A percentile compares a stretch with the other conserved stretches of the same genome.
These are phyloP conservation scores for Lithophane leautieri DNA, from an alignment of 2,888 invertebrate species.

Conservation along the genomic window DNA sequence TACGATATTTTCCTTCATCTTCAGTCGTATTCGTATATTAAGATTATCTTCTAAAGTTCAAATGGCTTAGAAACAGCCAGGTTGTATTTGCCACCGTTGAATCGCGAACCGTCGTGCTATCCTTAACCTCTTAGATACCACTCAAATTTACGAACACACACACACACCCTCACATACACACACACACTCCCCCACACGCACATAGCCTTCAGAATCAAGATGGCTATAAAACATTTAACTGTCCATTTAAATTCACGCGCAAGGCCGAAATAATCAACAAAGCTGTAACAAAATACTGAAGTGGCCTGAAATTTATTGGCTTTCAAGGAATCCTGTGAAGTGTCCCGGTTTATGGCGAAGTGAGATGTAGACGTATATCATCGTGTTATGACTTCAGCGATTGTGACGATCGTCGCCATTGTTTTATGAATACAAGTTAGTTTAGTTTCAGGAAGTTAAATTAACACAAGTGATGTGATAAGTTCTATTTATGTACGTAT, in stretches of 20 bases:
- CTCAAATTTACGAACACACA: not conserved
- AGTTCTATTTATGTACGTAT: constrained; percentile 6
- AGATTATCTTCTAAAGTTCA: not conserved
- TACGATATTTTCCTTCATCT: not conserved
- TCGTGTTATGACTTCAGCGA: constrained; percentile 46
- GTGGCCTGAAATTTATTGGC: constrained; percentile 51
- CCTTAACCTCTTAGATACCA: not conserved
- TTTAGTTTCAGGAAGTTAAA: constrained; percentile 37
- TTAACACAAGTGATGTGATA: constrained; percentile 27
- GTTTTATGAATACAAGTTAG: constrained; percentile 36
- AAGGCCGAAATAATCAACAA: constrained; percentile 57
- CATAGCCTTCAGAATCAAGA: constrained; percentile 9
- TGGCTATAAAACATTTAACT: constrained; percentile 29
- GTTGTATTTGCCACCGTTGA: not conserved
- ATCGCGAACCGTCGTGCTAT: not conserved
- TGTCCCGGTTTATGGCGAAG: constrained; percentile 48
- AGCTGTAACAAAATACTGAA: constrained; percentile 52
- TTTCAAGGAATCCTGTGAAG: constrained; percentile 60
- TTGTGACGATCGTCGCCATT: constrained; percentile 43
- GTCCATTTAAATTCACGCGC: constrained; percentile 42
- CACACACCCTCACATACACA: too few species aligned
- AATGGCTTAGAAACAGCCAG: not conserved
- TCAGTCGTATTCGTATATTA: not conserved
- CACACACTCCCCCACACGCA: too few species aligned
- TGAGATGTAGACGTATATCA: constrained; percentile 55